Conservation (phyloP, 2,113 vertebrate species). For the Nestor notabilis region DNA sequence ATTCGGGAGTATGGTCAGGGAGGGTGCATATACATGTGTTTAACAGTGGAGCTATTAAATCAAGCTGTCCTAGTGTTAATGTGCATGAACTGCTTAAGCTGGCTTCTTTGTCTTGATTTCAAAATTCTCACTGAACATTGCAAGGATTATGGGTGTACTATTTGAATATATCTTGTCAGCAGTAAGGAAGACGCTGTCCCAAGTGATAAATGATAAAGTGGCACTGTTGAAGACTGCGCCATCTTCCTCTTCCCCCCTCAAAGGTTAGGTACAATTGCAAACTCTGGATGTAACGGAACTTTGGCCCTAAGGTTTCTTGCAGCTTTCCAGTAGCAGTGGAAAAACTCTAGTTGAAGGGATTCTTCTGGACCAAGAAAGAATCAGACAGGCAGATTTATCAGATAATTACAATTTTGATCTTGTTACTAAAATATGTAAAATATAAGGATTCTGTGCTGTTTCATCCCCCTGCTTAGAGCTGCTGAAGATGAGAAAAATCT, state of each 20-base stretch:
- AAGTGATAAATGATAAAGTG: neutral
- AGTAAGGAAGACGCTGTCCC: neutral
- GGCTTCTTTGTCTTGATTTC: neutral
- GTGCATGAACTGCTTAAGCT: neutral
- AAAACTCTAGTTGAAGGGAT: neutral
- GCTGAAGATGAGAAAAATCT: neutral
- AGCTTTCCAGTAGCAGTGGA: neutral
- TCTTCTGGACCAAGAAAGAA: neutral
- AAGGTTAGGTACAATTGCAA: neutral
- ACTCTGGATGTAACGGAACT: neutral
- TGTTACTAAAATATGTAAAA: neutral
- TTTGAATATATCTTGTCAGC: neutral
- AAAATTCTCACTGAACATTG: neutral
- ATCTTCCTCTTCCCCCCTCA: too few species aligned
- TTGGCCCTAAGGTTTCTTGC: neutral
- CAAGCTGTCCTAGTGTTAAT: neutral
- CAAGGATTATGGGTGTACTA: neutral
- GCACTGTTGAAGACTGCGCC: neutral
- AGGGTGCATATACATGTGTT: neutral
- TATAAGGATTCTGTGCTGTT: neutral
- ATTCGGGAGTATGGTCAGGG: neutral
- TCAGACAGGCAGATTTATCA: neutral
- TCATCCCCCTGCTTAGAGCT: neutral
- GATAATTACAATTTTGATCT: neutral
- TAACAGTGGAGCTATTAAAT: neutral